Evolutionary conservation across 2,113 vertebrate genomes (phyloP), one percentile per base, ranked within the genome.

Genomic region (Dolichotis patagonum): DNA sequence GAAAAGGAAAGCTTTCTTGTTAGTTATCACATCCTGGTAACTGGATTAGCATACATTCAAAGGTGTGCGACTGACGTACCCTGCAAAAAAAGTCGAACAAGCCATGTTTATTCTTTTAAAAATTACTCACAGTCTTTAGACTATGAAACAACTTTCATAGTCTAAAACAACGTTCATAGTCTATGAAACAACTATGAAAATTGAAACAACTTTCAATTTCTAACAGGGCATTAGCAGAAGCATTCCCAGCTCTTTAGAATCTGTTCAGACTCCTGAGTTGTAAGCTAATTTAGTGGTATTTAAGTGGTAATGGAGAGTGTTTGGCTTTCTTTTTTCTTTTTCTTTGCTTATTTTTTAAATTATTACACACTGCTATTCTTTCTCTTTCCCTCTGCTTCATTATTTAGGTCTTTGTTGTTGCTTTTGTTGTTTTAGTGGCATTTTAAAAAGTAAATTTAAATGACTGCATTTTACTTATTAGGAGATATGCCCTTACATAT

Each of bases 241-340:
- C 30, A 69, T 84, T 88, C 69, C 85, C 20, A 73, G 5, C 32
- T 97, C 35, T 85, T 88, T 22, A 16, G 54, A 78, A 73, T 75
- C 16, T 85, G 20, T 69, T 91, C 19, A 94, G 52, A 80, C 16
- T 35, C 10, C 43, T 84, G 30, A 46, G 11, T 13, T 77, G 46
- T 58, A 38, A 94, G 69, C 24, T 65, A 73, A 65, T 65, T 62
- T 56, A 14, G 20, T 10, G 65, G 4, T 91, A 28, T n/a, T n/a
- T 60, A n/a, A 95, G 22, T 28, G 38, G 4, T 38, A 8, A 58
- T 3, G 22, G 41, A 56, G 3, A 3, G 14, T 22, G 65, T 30
- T 94, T 60, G 91, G 32, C 10, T n/a, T 69, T 82, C 60, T 43
- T 62, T 46, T 85, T 26, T 0, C 20, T 81, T 38, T 77, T 8